phyloP scores from a whole-genome alignment of 2,888 invertebrate species.

The Nephrotoma flavescens region DNA sequence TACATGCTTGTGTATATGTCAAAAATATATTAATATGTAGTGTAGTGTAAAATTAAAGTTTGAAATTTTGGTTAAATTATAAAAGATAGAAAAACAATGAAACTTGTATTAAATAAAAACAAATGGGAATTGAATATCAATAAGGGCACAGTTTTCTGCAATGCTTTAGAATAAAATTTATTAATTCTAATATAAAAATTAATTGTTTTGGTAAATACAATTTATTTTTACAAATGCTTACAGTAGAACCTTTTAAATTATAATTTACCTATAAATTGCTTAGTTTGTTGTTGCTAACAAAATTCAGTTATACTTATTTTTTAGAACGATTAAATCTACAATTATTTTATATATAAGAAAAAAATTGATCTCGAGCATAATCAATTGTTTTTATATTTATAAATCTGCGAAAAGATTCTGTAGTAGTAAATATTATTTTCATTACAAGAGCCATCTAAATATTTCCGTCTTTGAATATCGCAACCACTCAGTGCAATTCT shows the following conservation, averaged over 20 bases:
- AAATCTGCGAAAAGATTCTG: no score
- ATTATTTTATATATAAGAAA: no score
- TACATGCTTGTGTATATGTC: neutral
- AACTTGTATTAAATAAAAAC: neutral
- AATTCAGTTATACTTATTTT: no score
- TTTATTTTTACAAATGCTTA: neutral
- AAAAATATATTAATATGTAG: neutral
- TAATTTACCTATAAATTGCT: no score
- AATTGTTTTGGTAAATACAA: neutral
- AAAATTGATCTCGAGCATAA: no score
- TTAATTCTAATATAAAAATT: neutral
- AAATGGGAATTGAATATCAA: neutral
- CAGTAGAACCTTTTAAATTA: neutral
- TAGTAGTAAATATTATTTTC: no score
- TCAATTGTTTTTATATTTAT: no score
- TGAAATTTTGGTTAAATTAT: neutral
- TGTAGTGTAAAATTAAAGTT: neutral
- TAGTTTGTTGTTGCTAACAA: no score
- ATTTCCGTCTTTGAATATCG: no score
- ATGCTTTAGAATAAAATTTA: neutral
- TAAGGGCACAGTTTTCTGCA: neutral
- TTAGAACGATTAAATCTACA: no score
- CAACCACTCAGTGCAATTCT: no score
- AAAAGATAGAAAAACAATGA: neutral
- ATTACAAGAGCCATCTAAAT: no score